phyloP scores from a whole-genome alignment of 2,888 invertebrate species.

The Cephus runcator region DNA sequence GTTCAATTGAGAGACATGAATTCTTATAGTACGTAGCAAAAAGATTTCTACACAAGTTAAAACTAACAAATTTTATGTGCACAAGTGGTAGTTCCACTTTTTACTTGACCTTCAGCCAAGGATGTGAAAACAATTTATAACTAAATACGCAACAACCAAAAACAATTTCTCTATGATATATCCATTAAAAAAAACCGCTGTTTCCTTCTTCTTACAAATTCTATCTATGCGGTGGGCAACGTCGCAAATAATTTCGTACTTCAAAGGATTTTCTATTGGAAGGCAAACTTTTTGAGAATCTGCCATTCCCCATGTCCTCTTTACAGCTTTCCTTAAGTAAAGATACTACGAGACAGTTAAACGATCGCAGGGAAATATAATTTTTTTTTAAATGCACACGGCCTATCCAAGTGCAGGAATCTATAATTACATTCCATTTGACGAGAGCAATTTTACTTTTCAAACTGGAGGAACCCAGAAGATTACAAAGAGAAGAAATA shows the following conservation, averaged over 20 bases:
- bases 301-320: not conserved
- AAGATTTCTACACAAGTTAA: not conserved
- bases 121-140: not conserved
- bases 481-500: not conserved
- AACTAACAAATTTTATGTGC: not conserved
- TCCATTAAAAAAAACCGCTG: not conserved
- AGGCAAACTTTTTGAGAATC: not conserved
- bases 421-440: not conserved
- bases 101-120: not conserved
- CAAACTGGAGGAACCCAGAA: not conserved
- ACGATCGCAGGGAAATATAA: not conserved
- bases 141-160: not conserved
- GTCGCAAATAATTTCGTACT: not conserved
- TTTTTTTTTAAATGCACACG: not conserved
- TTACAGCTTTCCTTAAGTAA: not conserved
- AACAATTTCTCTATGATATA: not conserved
- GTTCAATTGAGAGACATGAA: not conserved
- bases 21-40: not conserved
- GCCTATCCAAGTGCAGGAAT: not conserved
- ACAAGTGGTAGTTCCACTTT: not conserved
- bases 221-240: not conserved
- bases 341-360: not conserved
- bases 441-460: not conserved
- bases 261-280: not conserved
- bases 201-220: not conserved